Conservation (phyloP, 2,113 vertebrate genomes). For the Cinclus cinclus region DNA sequence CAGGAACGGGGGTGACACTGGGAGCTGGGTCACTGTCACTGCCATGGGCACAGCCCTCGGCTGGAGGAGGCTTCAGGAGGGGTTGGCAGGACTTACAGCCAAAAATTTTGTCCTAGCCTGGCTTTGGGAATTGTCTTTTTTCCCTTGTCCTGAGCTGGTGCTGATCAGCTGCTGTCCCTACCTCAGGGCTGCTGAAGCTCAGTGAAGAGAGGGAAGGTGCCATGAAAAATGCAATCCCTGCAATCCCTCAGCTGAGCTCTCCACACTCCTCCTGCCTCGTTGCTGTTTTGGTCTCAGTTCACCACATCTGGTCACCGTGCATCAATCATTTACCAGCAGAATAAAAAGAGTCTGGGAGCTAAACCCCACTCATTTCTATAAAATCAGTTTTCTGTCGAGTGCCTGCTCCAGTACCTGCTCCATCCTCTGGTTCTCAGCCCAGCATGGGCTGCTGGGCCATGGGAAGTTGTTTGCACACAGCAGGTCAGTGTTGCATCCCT, state of each 20-base stretch:
- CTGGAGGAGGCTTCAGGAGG: fast-evolving
- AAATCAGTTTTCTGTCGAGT: fast-evolving
- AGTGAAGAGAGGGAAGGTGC: not conserved
- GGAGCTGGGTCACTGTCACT: not conserved
- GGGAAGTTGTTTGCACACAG: not conserved
- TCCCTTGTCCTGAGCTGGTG: not conserved
- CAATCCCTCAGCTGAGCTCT: not conserved
- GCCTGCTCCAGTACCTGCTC: not conserved
- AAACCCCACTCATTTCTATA: not conserved
- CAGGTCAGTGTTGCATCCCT: not conserved
- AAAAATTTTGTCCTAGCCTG: not conserved
- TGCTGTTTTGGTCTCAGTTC: not conserved
- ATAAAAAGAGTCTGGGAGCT: not conserved
- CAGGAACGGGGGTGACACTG: not conserved
- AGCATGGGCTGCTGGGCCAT: fast-evolving
- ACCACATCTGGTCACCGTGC: not conserved
- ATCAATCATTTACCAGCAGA: not conserved
- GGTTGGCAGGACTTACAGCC: not conserved
- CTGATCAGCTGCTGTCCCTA: not conserved
- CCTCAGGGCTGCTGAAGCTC: not conserved
- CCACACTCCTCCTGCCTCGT: fast-evolving
- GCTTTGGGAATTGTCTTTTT: not conserved
- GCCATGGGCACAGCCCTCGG: not conserved
- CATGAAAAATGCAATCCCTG: not conserved
- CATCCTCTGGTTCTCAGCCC: not conserved